Base-by-base conservation (phyloP, 1,140 invertebrate species). In the Bombus impatiens region DNA sequence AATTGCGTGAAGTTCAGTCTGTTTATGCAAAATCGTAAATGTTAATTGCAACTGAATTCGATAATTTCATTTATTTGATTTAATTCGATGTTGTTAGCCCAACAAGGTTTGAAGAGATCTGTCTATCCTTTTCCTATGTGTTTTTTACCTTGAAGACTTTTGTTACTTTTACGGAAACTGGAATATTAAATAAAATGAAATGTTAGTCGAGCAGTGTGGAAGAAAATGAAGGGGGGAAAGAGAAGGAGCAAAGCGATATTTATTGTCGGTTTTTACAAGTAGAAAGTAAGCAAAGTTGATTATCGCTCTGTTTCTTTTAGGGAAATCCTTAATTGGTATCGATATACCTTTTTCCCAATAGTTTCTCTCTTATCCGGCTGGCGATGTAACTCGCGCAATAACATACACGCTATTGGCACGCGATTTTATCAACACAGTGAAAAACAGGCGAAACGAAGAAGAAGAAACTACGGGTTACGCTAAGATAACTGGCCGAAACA, bases 241-340 rank as follows among this genome's bases (percentile, higher is more conserved):
- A 71, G 32, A 47, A 32, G 10, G 28, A 78, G 32, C 68, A 28
- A 67, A 32, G 32, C 32, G 35, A 47, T 71, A 68, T 59, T 65
- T 67, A 42, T 35, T 68, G 44, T 65, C 35, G 35, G 9, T 82
- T 40, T 53, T 57, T 82, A 72, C n/a, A 59, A 82, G 44, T 82
- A 72, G 67, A 82, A 71, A 82, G 65, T 72, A 47, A 57, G 71
- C 37, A 82, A 47, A 15, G 44, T 65, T 82, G 35, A 74, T 44
- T 62, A 65, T 82, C 79, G 40, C 22, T 57, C 13, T 82, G 35
- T 40, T 82, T 57, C 68, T 79, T 68, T 79, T 79, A 44, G 78
- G 78, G 78, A 79, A 79, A 79, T 79, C n/a, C 62, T 67, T 79
- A 79, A 79, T 79, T 79, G 62, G n/a, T 35, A 47, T 79, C 62